phyloP scores from a whole-genome alignment of 2,888 invertebrate genomes.

The Andrena chrysosceles region DNA sequence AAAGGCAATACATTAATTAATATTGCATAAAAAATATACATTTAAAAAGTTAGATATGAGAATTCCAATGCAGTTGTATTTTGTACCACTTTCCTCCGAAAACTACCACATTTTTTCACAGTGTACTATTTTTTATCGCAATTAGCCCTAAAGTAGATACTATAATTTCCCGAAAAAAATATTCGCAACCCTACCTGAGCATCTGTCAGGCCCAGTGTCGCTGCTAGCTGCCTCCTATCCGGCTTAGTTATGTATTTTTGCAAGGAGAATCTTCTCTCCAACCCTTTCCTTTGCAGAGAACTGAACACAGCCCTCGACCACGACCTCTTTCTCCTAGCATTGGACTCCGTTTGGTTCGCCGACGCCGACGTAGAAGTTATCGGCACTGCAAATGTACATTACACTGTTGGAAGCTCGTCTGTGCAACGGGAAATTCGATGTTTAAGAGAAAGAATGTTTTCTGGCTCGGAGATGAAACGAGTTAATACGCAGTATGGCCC shows the following conservation, averaged over 20 bases:
- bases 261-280: slow-evolving; percentile 96
- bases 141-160: no score
- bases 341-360: slow-evolving; percentile 86
- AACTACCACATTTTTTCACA: no score
- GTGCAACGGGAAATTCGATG: not conserved
- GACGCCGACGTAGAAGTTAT: slow-evolving; percentile 59
- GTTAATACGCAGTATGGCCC: not conserved
- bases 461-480: not conserved
- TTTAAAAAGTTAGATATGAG: no score
- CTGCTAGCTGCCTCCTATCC: slow-evolving; percentile 95
- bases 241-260: slow-evolving; percentile 99
- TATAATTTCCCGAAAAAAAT: no score
- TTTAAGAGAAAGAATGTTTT: not conserved
- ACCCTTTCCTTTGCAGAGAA: slow-evolving; percentile 96
- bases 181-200: slow-evolving; percentile 88
- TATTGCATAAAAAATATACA: no score
- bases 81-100: no score
- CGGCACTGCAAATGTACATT: slow-evolving; percentile 38
- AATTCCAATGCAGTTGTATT: no score
- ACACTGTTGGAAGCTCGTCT: not conserved
- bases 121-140: no score
- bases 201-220: slow-evolving; percentile 96
- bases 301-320: slow-evolving; percentile 99
- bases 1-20: no score
- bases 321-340: slow-evolving; percentile 93